Evolutionary conservation across 2,888 invertebrate genomes (phyloP).

Genomic region (Mechanitis messenoides): DNA sequence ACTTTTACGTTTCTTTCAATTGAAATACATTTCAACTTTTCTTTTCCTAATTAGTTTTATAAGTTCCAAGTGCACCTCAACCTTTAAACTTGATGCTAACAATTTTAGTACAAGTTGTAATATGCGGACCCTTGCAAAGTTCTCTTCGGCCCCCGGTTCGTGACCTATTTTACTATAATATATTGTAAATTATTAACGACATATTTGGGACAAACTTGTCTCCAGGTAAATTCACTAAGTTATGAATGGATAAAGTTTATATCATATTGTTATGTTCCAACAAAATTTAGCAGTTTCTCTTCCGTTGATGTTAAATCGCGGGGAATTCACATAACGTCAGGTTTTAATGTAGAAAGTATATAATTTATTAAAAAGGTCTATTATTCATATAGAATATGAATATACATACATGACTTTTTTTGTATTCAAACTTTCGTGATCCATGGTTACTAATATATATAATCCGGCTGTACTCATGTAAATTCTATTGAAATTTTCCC

Average conservation of each 20-base stretch:
- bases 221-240: slow-evolving; percentile 10
- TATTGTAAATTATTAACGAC: slow-evolving; percentile 25
- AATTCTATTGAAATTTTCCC: no score
- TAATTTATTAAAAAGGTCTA: no score
- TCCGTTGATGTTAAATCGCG: no score
- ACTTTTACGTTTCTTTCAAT: background rate
- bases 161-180: slow-evolving; percentile 20
- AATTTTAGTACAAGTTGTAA: slow-evolving; percentile 18
- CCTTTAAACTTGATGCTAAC: slow-evolving; percentile 14
- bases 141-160: slow-evolving; percentile 14
- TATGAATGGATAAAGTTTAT: slow-evolving; percentile 12
- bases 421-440: no score
- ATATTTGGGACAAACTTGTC: slow-evolving; percentile 18
- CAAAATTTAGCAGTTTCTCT: no score
- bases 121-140: slow-evolving; percentile 24
- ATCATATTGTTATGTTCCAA: slow-evolving; percentile 1
- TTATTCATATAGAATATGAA: no score
- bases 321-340: no score
- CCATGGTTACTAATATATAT: no score
- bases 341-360: no score
- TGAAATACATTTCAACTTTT: background rate
- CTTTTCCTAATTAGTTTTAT: slow-evolving; percentile 1
- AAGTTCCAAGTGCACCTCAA: slow-evolving; percentile 1
- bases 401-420: no score
- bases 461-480: no score